Conservation (phyloP, 92 coral and sea anemone genomes). For the Heteractis magnifica region DNA sequence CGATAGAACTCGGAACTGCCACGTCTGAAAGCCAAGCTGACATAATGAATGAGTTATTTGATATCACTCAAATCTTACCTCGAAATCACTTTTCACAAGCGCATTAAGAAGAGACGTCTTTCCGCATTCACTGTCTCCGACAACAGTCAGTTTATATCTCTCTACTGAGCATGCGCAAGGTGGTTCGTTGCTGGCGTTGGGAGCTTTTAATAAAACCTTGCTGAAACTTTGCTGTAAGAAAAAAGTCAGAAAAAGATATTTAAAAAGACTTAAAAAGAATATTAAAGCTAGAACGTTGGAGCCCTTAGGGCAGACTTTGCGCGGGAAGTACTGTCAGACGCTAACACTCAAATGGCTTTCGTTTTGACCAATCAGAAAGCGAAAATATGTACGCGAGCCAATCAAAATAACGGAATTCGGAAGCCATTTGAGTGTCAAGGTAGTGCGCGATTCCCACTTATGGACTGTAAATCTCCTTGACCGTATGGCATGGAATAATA, state of each 20-base stretch:
- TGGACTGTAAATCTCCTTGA: not conserved
- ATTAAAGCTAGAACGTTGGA: too few relatives aligned
- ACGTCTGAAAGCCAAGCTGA: not conserved
- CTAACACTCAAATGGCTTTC: not conserved
- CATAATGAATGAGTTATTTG: not conserved
- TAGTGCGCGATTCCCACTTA: not conserved
- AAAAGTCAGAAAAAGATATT: not conserved
- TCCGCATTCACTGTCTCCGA: constrained; percentile 90
- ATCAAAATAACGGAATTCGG: not conserved
- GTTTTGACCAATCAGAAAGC: not conserved
- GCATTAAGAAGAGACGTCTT: constrained; percentile 90
- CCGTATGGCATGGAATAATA: not conserved
- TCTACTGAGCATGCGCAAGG: constrained; percentile 48
- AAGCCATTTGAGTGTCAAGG: not conserved
- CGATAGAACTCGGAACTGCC: too few relatives aligned
- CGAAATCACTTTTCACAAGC: constrained; percentile 92
- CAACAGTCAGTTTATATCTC: constrained; percentile 87
- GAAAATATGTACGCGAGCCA: not conserved
- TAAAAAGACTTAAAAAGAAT: not conserved
- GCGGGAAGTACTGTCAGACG: not conserved
- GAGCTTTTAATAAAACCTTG: constrained; percentile 25
- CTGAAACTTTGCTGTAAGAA: constrained; percentile 17
- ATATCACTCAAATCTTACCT: constrained; percentile 45
- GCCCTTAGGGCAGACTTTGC: not conserved
- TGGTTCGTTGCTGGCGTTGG: constrained; percentile 3